Conservation (phyloP, 53 echinoderm and acorn worm genomes). For the Holothuria scabra region DNA sequence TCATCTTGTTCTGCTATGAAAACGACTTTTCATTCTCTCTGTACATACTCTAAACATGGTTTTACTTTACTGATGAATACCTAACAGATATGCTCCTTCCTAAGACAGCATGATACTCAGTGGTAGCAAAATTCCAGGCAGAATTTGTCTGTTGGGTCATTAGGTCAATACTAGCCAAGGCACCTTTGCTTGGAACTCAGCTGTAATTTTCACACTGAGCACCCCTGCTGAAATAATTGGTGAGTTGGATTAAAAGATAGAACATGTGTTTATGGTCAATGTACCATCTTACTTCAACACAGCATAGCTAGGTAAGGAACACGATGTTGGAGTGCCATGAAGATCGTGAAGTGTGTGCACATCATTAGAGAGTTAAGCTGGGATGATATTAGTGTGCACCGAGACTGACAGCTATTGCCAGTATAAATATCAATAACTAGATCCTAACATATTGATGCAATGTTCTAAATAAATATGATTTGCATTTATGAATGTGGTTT, state of each 20-base stretch:
- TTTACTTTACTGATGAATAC: neutral
- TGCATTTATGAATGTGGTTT: too few relatives aligned
- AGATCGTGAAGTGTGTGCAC: too few relatives aligned
- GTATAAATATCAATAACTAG: too few relatives aligned
- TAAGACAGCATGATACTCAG: conserved; percentile 21
- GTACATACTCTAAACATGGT: neutral
- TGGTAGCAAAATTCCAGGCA: conserved; percentile 40
- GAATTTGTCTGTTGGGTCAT: neutral
- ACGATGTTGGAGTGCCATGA: too few relatives aligned
- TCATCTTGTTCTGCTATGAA: neutral
- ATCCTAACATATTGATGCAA: too few relatives aligned
- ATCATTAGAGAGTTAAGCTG: too few relatives aligned
- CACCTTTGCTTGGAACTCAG: neutral
- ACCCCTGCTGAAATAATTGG: conserved; percentile 43
- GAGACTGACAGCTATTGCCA: too few relatives aligned
- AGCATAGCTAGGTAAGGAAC: conserved; percentile 1
- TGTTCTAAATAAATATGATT: too few relatives aligned
- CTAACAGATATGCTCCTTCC: neutral
- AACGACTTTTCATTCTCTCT: neutral
- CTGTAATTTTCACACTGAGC: conserved; percentile 45
- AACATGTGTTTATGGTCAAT: conserved; percentile 17
- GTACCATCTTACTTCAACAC: too few relatives aligned
- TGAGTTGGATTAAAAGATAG: conserved; percentile 29
- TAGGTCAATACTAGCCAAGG: conserved; percentile 28
- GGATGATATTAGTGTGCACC: too few relatives aligned